Evolutionary conservation across 2,888 invertebrate genomes (phyloP).

Genomic region (Monopis laevigella): DNA sequence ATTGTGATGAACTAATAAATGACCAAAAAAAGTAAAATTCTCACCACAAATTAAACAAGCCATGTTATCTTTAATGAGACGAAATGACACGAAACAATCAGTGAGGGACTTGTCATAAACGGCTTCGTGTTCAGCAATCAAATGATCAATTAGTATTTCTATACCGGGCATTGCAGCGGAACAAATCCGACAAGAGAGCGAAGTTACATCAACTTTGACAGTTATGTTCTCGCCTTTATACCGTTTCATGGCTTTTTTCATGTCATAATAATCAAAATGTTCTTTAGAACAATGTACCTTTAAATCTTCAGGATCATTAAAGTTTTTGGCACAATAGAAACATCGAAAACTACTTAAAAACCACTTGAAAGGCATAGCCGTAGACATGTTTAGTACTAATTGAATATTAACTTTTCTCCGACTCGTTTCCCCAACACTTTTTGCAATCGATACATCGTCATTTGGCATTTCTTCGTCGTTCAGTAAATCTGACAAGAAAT

Average conservation of each 20-base stretch:
- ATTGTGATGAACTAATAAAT: slow-evolving; percentile 33
- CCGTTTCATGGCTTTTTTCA: slow-evolving; percentile 8
- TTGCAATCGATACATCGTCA: slow-evolving; percentile 49
- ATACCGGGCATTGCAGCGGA: slow-evolving; percentile 30
- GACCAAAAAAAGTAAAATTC: slow-evolving; percentile 43
- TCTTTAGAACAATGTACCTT: slow-evolving; percentile 38
- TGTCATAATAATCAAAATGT: slow-evolving; percentile 28
- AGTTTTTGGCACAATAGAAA: slow-evolving; percentile 48
- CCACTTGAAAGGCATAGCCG: slow-evolving; percentile 49
- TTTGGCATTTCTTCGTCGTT: slow-evolving; percentile 39
- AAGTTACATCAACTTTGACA: slow-evolving; percentile 39
- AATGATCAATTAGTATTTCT: slow-evolving; percentile 41
- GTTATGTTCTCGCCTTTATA: slow-evolving; percentile 6
- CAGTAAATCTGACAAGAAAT: slow-evolving; percentile 39
- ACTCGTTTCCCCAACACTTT: slow-evolving; percentile 32
- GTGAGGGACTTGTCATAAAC: slow-evolving; percentile 40
- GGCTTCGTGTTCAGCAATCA: slow-evolving; percentile 36
- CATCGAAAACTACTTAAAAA: slow-evolving; percentile 43
- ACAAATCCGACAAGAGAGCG: slow-evolving; percentile 41
- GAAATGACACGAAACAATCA: slow-evolving; percentile 44
- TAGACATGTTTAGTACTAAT: slow-evolving; percentile 51
- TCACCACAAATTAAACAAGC: slow-evolving; percentile 44
- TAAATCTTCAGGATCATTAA: slow-evolving; percentile 43
- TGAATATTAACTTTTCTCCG: slow-evolving; percentile 32
- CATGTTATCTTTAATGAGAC: slow-evolving; percentile 44